Evolutionary conservation across 2,888 invertebrate species (phyloP), one percentile per base, ranked within the genome.

Genomic region (Neria commutata): DNA sequence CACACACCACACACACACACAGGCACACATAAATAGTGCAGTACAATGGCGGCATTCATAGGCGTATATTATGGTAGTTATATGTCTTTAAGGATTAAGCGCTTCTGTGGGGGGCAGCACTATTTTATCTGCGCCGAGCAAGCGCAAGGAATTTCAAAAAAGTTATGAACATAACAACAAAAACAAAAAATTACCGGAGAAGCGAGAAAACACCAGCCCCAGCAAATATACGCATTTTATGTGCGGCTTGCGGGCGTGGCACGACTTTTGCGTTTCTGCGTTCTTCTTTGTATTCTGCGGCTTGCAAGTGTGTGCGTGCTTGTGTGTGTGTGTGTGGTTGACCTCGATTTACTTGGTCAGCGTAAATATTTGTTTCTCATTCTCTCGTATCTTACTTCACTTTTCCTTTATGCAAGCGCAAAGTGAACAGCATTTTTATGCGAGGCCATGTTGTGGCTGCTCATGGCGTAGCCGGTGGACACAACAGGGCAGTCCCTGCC

Each of bases 1-100:
- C 50, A 50, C 10, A 40, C 16, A 40, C n/a, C n/a, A n/a, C n/a
- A n/a, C n/a, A 8, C 6, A 29, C 29, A 37, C 37, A 14, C 37
- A n/a, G 37, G 3, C 37, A 37, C 37, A 37, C 37, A 37, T 4
- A 29, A 37, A 37, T n/a, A n/a, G n/a, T n/a, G n/a, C n/a, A n/a
- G n/a, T n/a, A n/a, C n/a, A n/a, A n/a, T n/a, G n/a, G n/a, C n/a
- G n/a, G n/a, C n/a, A 37, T n/a, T 11, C 10, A 37, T 37, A 37
- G 37, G 37, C 37, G 37, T 5, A 33, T 14, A 19, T 48, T 25
- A 16, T 16, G 48, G 16, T 48, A 26, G 48, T 48, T 5, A 25
- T 48, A 25, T 48, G 40, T 55, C 51, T 52, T 55, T 59, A 33
- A 19, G 51, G 51, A 51, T 59, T 59, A 55, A 59, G 42, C 51